These are phyloP conservation scores for Drosophila nr. fundita DNA, from an alignment of 2,888 invertebrate genomes.

Conservation along the genomic window DNA sequence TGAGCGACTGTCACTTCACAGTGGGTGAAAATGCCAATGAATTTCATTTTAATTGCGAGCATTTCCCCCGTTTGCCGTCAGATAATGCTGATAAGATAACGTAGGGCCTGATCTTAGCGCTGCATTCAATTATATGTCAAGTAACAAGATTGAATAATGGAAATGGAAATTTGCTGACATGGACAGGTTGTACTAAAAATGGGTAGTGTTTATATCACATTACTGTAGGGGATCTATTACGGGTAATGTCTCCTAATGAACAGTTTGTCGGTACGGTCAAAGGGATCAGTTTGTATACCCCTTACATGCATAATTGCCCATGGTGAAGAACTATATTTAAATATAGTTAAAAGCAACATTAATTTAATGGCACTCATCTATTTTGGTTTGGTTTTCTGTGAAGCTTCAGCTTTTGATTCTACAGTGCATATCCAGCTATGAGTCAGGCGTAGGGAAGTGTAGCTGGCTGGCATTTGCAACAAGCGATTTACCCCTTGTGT, in stretches of 20 bases:
- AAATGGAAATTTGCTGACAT: not conserved
- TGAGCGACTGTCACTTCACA: slow-evolving; percentile 34
- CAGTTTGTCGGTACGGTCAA: not conserved
- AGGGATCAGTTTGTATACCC: not conserved
- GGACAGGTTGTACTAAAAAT: not conserved
- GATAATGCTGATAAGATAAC: slow-evolving; percentile 41
- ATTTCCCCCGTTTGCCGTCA: slow-evolving; percentile 2
- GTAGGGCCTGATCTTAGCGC: not conserved
- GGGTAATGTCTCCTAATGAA: not conserved
- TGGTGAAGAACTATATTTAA: not conserved
- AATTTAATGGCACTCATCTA: not conserved
- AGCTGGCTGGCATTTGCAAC: not conserved
- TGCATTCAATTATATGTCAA: slow-evolving; percentile 22
- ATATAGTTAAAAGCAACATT: not conserved
- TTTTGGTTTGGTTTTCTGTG: not conserved
- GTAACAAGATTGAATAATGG: not conserved
- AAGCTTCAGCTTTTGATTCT: not conserved
- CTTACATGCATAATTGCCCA: not conserved
- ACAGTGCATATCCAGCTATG: not conserved
- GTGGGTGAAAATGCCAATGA: slow-evolving; percentile 73
- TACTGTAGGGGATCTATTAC: not conserved
- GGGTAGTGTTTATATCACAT: not conserved
- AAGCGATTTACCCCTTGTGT: not conserved
- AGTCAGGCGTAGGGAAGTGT: not conserved
- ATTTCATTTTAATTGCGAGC: slow-evolving; percentile 50